A percentile compares a stretch with the other conserved stretches of the same genome.
phyloP scores from a whole-genome alignment of 1,140 invertebrate genomes.

The Drosophila sucinea region DNA sequence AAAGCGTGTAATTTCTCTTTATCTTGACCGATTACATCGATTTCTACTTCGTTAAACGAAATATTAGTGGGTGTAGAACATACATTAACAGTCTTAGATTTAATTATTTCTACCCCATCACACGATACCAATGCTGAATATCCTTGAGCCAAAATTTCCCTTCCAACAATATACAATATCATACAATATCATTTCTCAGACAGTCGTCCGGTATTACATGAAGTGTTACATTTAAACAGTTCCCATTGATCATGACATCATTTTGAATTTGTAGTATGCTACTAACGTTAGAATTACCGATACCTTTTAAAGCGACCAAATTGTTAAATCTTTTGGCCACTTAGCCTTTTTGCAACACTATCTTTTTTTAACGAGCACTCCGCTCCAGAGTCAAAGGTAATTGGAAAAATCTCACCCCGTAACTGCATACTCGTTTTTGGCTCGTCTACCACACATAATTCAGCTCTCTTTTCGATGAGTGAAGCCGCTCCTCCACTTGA shows the following conservation, averaged over 20 bases:
- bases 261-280: neutral
- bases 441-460: neutral
- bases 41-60: no score
- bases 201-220: neutral
- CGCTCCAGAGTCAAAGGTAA: neutral
- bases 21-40: no score
- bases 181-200: neutral
- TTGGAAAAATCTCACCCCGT: neutral
- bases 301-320: neutral
- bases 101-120: no score
- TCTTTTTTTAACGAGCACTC: neutral
- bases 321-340: neutral
- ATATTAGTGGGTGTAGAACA: no score
- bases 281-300: neutral
- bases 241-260: neutral
- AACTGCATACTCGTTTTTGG: neutral
- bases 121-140: no score
- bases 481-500: neutral
- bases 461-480: neutral
- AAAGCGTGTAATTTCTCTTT: no score
- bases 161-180: neutral
- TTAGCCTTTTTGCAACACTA: neutral
- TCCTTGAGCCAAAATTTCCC: neutral
- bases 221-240: neutral
- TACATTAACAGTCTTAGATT: no score